Conservation (phyloP, 2,888 invertebrate genomes). For the Lathronympha strigana region DNA sequence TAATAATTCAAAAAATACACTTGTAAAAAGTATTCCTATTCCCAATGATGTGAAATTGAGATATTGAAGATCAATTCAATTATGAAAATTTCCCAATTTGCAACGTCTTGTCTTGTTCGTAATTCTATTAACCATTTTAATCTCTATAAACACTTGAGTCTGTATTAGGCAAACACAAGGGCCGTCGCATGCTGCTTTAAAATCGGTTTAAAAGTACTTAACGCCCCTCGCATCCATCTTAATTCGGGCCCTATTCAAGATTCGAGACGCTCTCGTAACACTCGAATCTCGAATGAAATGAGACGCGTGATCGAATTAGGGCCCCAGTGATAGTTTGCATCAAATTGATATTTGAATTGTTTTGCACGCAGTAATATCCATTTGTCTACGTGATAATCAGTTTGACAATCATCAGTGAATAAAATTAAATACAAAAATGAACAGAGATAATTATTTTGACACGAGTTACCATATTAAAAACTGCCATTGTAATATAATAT, state of each 20-base stretch:
- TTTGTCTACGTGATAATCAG: constrained; percentile 23
- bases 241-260: constrained; percentile 69
- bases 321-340: constrained; percentile 44
- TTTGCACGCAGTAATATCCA: constrained; percentile 21
- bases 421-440: too few relatives aligned
- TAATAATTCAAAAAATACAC: too few relatives aligned
- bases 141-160: constrained; percentile 30
- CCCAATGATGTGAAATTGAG: too few relatives aligned
- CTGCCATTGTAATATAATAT: too few relatives aligned
- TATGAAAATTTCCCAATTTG: not conserved
- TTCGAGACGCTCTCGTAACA: constrained; percentile 56
- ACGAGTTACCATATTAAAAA: too few relatives aligned
- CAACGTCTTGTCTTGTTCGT: not conserved
- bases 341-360: constrained; percentile 41
- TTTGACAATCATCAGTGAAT: not conserved
- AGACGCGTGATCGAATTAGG: constrained; percentile 55
- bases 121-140: constrained; percentile 26
- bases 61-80: too few relatives aligned
- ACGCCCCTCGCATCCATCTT: constrained; percentile 64
- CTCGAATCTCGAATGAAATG: constrained; percentile 66
- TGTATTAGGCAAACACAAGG: constrained; percentile 8
- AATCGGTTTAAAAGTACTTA: constrained; percentile 40
- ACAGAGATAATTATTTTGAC: too few relatives aligned
- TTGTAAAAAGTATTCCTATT: too few relatives aligned
- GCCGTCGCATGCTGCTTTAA: constrained; percentile 24